Evolutionary conservation across 2,113 vertebrate genomes (phyloP), one percentile per base, ranked within the genome.

Genomic region (Camelus dromedarius): DNA sequence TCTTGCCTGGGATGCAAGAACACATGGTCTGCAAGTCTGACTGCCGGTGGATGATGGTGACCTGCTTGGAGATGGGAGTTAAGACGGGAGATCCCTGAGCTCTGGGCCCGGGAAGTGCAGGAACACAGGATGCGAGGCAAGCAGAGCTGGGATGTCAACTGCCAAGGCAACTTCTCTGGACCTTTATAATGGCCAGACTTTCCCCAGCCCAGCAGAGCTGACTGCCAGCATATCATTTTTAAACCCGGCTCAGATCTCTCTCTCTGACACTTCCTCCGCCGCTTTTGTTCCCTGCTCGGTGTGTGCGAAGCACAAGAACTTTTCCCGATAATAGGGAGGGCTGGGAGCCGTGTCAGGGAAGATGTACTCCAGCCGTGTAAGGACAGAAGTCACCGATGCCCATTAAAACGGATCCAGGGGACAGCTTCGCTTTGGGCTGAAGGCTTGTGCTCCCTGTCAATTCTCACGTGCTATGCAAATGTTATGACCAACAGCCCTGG

Each of bases 291-390:
- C 84, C 81, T 13, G 12, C 38, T 2, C 0, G 0, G 96, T 46
- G 97, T 35, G 38, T 82, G 50, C 26, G 42, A 94, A 96, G 97
- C 72, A 0, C 95, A 42, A 11, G 97, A 96, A 97, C 96, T 98
- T 98, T 98, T 94, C 96, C 96, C 32, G 83, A 2, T 10, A 95
- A 98, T 97, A 96, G 95, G 93, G 96, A 97, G 97, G 97, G 96
- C 97, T 56, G 20, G 97, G 97, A 98, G 95, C 96, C 66, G 66
- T 88, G 96, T 98, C 98, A 96, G 97, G 82, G 93, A 98, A 97
- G 97, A 96, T 32, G 93, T 73, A 83, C 88, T 88, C 92, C 19
- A 86, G 96, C 92, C 89, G 0, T 58, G 60, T 56, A 70, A 96
- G 96, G 64, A 98, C 96, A 97, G 85, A 95, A 96, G 97, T 97